Conservation (phyloP, 1,140 invertebrate genomes). For the Apocrypta bakeri region DNA sequence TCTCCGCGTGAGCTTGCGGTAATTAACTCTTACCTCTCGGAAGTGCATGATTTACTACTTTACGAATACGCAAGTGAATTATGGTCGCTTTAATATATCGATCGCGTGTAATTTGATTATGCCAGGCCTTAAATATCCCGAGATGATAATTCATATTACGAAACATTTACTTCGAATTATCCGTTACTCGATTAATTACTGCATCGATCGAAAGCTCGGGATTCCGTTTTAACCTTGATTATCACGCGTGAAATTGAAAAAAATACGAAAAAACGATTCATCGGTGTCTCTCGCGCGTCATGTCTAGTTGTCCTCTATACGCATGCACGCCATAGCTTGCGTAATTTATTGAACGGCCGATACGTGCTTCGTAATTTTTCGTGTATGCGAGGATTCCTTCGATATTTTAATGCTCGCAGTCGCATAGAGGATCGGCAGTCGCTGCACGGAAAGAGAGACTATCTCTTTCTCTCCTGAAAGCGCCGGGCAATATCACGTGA, state of each 20-base stretch:
- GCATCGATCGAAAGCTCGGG: too few relatives aligned
- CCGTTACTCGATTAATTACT: not conserved
- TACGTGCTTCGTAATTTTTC: not conserved
- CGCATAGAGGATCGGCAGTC: not conserved
- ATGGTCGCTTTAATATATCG: too few relatives aligned
- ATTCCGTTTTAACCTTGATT: not conserved
- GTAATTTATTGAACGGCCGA: slow-evolving; percentile 3
- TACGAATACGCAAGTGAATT: too few relatives aligned
- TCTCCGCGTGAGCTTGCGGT: too few relatives aligned
- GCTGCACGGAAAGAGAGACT: not conserved
- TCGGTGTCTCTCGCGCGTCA: too few relatives aligned
- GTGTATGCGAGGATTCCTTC: not conserved
- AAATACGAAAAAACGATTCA: not conserved
- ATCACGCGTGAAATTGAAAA: not conserved
- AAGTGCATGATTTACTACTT: too few relatives aligned
- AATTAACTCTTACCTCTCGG: too few relatives aligned
- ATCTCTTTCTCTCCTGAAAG: not conserved
- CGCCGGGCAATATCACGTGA: not conserved
- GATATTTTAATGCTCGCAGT: not conserved
- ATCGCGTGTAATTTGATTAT: too few relatives aligned
- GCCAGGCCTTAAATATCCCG: too few relatives aligned
- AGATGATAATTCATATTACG: too few relatives aligned
- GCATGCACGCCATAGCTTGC: not conserved
- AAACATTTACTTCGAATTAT: not conserved
- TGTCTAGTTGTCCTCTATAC: not conserved